These are phyloP conservation scores for Eudasyphora cyanicolor DNA, from an alignment of 2,888 invertebrate genomes.

Conservation along the genomic window DNA sequence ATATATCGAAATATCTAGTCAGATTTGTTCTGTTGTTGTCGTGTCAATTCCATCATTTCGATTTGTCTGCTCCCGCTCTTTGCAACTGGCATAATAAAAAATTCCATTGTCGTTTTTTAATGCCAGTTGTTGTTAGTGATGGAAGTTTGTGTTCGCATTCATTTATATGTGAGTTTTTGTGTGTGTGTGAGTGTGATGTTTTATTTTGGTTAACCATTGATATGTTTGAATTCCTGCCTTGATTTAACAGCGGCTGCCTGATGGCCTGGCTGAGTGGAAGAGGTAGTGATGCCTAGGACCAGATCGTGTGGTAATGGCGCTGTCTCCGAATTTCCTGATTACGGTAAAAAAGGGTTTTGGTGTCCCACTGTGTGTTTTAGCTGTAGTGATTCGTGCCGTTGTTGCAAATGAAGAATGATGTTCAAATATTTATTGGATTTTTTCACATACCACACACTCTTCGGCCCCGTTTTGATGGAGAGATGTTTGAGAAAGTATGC, in stretches of 20 bases:
- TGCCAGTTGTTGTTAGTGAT: conserved; percentile 15
- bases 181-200: conserved; percentile 4
- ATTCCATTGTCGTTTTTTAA: conserved; percentile 30
- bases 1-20: too few species aligned
- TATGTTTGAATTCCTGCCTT: conserved; percentile 23
- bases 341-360: conserved; percentile 29
- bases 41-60: neutral
- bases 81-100: conserved; percentile 34
- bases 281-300: neutral
- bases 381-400: neutral
- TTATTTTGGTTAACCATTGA: conserved; percentile 39
- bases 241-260: conserved; percentile 3
- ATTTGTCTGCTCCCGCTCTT: conserved; percentile 5
- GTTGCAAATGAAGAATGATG: conserved; percentile 19
- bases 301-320: conserved; percentile 16
- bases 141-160: neutral
- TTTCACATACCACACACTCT: neutral
- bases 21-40: neutral
- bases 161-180: neutral
- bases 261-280: neutral
- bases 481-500: neutral
- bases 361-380: conserved; percentile 2
- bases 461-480: neutral
- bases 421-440: conserved; percentile 29
- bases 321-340: conserved; percentile 24